Conservation (phyloP, 2,888 invertebrate species). For the Caenorhabditis wallacei region DNA sequence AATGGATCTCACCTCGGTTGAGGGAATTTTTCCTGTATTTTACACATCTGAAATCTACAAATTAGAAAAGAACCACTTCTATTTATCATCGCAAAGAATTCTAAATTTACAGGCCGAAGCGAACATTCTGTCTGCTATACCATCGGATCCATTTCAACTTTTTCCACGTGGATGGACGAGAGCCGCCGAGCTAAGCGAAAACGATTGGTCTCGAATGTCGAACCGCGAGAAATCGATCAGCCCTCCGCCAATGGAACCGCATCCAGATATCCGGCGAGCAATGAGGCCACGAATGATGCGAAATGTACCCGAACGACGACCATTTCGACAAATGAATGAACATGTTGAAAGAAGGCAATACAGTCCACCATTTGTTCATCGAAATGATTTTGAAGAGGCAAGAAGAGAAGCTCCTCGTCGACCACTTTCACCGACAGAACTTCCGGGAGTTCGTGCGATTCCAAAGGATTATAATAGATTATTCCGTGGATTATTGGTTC, state of each 20-base stretch:
- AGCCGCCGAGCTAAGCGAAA: constrained; percentile 33
- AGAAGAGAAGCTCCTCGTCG: constrained; percentile 15
- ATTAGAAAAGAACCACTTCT: too few relatives aligned
- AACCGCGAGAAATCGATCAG: background rate
- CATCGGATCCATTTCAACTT: constrained; percentile 34
- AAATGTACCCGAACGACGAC: constrained; percentile 20
- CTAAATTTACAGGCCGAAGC: constrained; percentile 48
- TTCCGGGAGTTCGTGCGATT: constrained; percentile 65
- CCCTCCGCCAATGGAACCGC: constrained; percentile 21
- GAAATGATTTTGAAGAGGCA: background rate
- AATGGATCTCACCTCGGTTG: too few relatives aligned
- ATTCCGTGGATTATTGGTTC: constrained; percentile 54
- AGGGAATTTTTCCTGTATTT: too few relatives aligned
- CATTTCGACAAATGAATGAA: background rate
- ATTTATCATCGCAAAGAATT: background rate
- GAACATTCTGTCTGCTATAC: constrained; percentile 39
- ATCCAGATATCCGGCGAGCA: constrained; percentile 9
- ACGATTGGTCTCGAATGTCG: constrained; percentile 16
- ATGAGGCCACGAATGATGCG: constrained; percentile 9
- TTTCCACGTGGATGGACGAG: constrained; percentile 40
- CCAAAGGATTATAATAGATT: constrained; percentile 58
- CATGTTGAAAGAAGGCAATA: background rate
- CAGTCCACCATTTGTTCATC: background rate
- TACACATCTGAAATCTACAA: too few relatives aligned
- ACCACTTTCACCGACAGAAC: constrained; percentile 51